These are phyloP conservation scores for Polypterus bichir DNA, from an alignment of 2,113 vertebrate genomes.

Conservation along the genomic window DNA sequence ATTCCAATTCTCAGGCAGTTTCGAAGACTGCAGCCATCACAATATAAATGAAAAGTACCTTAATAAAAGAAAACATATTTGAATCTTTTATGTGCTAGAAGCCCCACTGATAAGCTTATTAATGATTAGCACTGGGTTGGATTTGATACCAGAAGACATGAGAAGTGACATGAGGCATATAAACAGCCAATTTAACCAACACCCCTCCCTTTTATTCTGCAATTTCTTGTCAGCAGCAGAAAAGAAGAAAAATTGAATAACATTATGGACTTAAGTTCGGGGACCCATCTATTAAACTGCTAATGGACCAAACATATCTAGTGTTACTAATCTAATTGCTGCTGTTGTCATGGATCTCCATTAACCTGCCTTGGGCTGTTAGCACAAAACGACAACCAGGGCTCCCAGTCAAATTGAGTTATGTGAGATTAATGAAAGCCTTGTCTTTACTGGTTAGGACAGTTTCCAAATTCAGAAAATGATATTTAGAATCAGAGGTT, in stretches of 20 bases:
- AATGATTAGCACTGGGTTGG: too few species aligned
- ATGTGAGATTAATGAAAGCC: conserved; percentile 17
- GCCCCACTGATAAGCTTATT: too few species aligned
- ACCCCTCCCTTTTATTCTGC: neutral
- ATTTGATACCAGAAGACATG: neutral
- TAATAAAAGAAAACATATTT: too few species aligned
- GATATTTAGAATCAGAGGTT: neutral
- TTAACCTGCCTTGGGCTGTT: conserved; percentile 14
- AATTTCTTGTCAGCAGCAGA: neutral
- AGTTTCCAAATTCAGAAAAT: conserved; percentile 6
- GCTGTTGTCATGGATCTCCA: conserved; percentile 14
- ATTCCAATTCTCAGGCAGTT: too few species aligned
- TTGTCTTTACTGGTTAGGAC: conserved; percentile 16
- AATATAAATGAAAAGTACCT: too few species aligned
- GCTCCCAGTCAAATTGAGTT: conserved; percentile 11
- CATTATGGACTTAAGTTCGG: conserved; percentile 2
- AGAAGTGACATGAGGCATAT: neutral
- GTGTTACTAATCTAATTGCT: conserved; percentile 10
- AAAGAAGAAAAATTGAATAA: neutral
- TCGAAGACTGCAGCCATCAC: too few species aligned
- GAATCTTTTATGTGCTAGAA: too few species aligned
- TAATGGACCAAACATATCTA: conserved; percentile 4
- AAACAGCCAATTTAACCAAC: neutral
- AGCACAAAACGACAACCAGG: conserved; percentile 9
- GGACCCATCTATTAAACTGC: neutral